Evolutionary conservation across 2,113 vertebrate genomes (phyloP).

Genomic region (Lipotes vexillifer): DNA sequence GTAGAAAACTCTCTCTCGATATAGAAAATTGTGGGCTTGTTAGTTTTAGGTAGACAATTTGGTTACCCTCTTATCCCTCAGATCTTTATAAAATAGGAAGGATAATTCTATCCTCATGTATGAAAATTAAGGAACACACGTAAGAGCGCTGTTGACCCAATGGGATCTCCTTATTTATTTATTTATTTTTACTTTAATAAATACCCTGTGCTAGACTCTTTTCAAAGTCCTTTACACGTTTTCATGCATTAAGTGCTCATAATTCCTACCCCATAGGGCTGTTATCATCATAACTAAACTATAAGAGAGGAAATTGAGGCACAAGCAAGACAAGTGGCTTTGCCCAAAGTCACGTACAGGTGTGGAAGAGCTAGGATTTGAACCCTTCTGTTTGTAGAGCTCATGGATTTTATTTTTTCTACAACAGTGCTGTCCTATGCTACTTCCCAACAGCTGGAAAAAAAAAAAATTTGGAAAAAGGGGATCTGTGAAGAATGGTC

Average conservation of each 20-base stretch:
- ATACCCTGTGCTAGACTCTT: not conserved
- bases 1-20: not conserved
- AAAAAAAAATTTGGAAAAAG: not conserved
- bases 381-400: rapidly evolving
- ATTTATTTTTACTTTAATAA: not conserved
- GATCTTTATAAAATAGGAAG: not conserved
- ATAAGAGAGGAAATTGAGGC: not conserved
- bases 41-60: not conserved
- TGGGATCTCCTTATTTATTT: not conserved
- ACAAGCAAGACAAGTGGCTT: not conserved
- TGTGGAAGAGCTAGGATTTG: not conserved
- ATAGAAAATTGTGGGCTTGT: not conserved
- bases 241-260: not conserved
- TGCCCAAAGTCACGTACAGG: not conserved
- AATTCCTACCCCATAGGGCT: too few relatives aligned
- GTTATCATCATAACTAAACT: not conserved
- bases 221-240: not conserved
- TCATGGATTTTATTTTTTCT: not conserved
- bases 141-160: not conserved
- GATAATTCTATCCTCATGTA: not conserved
- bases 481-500: not conserved
- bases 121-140: not conserved
- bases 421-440: rapidly evolving
- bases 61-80: not conserved
- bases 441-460: not conserved